phyloP scores from a whole-genome alignment of 2,888 invertebrate genomes.

The Xanthia togata region DNA sequence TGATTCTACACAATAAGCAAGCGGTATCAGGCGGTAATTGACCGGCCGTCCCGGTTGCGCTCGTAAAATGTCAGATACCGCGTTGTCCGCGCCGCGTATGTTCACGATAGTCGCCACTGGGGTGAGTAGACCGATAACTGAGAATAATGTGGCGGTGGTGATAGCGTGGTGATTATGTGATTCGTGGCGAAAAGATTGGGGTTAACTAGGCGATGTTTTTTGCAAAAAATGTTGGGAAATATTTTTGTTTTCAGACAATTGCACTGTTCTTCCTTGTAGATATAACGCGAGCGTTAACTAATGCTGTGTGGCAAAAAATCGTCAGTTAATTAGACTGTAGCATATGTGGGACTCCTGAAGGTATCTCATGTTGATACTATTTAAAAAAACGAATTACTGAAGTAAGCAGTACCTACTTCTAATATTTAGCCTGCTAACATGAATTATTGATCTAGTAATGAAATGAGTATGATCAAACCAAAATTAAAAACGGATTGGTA shows the following conservation, averaged over 20 bases:
- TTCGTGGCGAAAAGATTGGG: conserved; percentile 43
- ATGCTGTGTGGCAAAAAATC: no score
- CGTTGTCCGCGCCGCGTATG: conserved; percentile 72
- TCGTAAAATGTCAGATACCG: conserved; percentile 81
- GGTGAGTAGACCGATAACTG: conserved; percentile 65
- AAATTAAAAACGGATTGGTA: no score
- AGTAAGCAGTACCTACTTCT: no score
- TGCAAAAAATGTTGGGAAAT: conserved; percentile 4
- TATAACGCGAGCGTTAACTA: no score
- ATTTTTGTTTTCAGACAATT: not conserved
- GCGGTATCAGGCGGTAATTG: conserved; percentile 72
- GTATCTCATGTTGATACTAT: not conserved
- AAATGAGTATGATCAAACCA: no score
- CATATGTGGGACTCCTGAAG: no score
- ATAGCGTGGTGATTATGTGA: conserved; percentile 59
- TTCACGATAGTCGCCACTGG: conserved; percentile 69
- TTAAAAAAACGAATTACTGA: no score
- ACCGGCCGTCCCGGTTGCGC: conserved; percentile 68
- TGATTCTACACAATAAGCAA: conserved; percentile 64
- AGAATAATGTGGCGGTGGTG: conserved; percentile 55
- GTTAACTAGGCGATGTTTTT: conserved; percentile 24
- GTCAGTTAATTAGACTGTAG: no score
- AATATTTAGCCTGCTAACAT: no score
- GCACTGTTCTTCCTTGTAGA: no score
- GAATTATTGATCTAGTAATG: no score